phyloP scores from a whole-genome alignment of 2,888 invertebrate species.

The Philereme vetulata region DNA sequence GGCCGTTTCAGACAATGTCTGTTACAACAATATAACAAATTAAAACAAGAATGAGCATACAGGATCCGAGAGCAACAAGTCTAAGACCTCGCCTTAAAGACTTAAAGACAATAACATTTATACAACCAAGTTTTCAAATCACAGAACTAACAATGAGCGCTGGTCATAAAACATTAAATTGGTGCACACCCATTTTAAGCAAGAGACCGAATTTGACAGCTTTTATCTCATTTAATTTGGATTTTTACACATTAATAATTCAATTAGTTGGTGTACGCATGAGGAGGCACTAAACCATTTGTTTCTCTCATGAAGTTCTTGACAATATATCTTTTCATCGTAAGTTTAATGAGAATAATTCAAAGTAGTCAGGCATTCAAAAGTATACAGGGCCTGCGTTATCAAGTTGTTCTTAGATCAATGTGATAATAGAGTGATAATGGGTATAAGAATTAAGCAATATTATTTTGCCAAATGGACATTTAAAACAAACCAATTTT shows the following conservation, averaged over 20 bases:
- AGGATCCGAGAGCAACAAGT: slow-evolving; percentile 35
- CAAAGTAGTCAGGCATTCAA: not conserved
- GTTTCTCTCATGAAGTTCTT: no score
- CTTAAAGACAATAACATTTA: slow-evolving; percentile 44
- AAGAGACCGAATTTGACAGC: no score
- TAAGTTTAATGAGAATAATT: not conserved
- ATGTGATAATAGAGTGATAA: not conserved
- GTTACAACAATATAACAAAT: slow-evolving; percentile 26
- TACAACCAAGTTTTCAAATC: slow-evolving; percentile 59
- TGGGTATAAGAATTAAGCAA: slow-evolving; percentile 20
- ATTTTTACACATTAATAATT: no score
- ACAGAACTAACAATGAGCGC: slow-evolving; percentile 49
- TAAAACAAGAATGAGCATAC: slow-evolving; percentile 31
- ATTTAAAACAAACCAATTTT: slow-evolving; percentile 16
- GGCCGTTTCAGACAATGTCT: slow-evolving; percentile 15
- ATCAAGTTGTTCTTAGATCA: not conserved
- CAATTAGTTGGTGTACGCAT: no score
- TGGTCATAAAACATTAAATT: not conserved
- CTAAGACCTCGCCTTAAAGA: slow-evolving; percentile 47
- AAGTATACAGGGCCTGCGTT: not conserved
- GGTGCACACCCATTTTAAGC: no score
- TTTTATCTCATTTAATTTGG: no score
- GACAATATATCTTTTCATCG: not conserved
- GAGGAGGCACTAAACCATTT: no score
- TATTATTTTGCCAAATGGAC: slow-evolving; percentile 7